phyloP scores from a whole-genome alignment of 1,140 invertebrate genomes.

The Rhyzopertha dominica region DNA sequence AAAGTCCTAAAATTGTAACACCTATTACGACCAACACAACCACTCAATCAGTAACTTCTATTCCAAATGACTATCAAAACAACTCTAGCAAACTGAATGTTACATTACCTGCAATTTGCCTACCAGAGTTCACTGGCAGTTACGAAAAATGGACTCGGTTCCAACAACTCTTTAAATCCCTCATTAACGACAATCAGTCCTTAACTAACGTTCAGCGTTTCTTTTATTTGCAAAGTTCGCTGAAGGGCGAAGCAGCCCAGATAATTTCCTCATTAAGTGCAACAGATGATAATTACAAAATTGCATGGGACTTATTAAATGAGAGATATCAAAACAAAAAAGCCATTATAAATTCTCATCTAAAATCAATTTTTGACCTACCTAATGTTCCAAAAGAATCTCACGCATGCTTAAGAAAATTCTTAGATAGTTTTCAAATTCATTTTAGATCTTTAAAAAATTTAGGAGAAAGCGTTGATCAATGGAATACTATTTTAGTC shows the following conservation, averaged over 20 bases:
- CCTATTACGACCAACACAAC: neutral
- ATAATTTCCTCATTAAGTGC: constrained; percentile 14
- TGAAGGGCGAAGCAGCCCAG: constrained; percentile 25
- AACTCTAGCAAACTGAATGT: constrained; percentile 1
- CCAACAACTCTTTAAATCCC: constrained; percentile 31
- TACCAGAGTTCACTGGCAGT: constrained; percentile 32
- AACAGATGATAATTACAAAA: constrained; percentile 11
- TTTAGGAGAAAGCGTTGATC: constrained; percentile 3
- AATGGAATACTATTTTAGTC: constrained; percentile 17
- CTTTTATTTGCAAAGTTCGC: constrained; percentile 28
- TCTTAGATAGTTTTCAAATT: constrained; percentile 10
- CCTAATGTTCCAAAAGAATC: constrained; percentile 5
- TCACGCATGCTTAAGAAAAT: constrained; percentile 9
- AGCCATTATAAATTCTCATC: constrained; percentile 13
- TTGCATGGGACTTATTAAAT: constrained; percentile 12
- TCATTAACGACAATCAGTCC: constrained; percentile 29
- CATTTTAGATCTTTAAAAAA: constrained; percentile 6
- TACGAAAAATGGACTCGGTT: constrained; percentile 37
- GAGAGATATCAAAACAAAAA: constrained; percentile 14
- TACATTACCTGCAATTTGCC: neutral
- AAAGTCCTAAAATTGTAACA: constrained; percentile 9
- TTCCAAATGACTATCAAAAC: neutral
- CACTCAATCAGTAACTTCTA: neutral
- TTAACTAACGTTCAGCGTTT: constrained; percentile 31
- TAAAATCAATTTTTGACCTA: constrained; percentile 9